These are phyloP conservation scores for Spinus olivaceus DNA, from an alignment of 2,797 vertebrate genomes.

Conservation along the genomic window DNA sequence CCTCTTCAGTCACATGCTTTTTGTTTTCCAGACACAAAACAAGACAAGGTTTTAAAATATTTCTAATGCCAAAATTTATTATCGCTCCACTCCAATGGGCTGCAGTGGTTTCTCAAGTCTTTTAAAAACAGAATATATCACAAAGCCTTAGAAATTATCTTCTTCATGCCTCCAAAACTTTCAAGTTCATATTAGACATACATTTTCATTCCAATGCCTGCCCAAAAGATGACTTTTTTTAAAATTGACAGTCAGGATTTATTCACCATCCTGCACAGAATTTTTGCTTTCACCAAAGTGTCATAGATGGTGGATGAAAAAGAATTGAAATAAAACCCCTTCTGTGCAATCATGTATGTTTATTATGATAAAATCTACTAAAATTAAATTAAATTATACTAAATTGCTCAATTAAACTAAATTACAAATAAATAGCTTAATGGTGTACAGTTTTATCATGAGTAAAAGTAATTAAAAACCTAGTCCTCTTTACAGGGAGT, in stretches of 20 bases:
- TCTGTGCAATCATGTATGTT: background rate
- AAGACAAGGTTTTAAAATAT: background rate
- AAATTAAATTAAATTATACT: background rate
- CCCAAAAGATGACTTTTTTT: background rate
- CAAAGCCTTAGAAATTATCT: background rate
- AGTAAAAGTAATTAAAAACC: background rate
- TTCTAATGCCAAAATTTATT: background rate
- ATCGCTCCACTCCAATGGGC: rapidly evolving
- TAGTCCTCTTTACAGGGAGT: background rate
- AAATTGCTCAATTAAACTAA: background rate
- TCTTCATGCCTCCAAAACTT: background rate
- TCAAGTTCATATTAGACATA: background rate
- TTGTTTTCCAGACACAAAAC: background rate
- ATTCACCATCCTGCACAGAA: background rate
- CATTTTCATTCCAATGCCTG: background rate
- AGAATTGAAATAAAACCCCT: background rate
- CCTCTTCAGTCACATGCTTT: background rate
- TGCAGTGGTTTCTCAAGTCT: background rate
- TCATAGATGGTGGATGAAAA: background rate
- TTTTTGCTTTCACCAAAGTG: background rate
- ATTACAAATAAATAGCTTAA: background rate
- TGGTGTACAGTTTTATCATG: background rate
- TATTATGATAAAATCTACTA: background rate
- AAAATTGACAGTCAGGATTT: background rate
- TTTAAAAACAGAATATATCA: background rate